Evolutionary conservation across 2,888 invertebrate species (phyloP).

Genomic region (Seladonia tumulorum): DNA sequence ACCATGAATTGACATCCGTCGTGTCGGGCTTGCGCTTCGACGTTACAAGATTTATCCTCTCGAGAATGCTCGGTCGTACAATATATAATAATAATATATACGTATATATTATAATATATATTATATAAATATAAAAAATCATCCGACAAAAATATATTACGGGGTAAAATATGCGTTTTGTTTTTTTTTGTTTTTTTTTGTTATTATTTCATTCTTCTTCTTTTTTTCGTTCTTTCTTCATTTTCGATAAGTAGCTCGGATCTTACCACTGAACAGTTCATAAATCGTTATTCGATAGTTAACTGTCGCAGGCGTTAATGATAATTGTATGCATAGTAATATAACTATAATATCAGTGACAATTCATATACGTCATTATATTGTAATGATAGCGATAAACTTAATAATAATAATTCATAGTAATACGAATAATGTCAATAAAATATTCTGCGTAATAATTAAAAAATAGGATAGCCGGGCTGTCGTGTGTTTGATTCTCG

Average conservation of each 20-base stretch:
- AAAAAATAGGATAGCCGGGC: slow-evolving; percentile 66
- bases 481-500: slow-evolving; percentile 66
- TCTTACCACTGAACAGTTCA: slow-evolving; percentile 53
- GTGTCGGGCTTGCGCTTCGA: slow-evolving; percentile 50
- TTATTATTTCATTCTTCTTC: not conserved
- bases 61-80: slow-evolving; percentile 60
- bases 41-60: slow-evolving; percentile 55
- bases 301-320: slow-evolving; percentile 63
- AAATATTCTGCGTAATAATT: slow-evolving; percentile 54
- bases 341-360: slow-evolving; percentile 65
- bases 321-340: slow-evolving; percentile 69
- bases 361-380: slow-evolving; percentile 57
- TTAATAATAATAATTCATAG: slow-evolving; percentile 60
- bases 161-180: slow-evolving; percentile 71
- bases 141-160: slow-evolving; percentile 70
- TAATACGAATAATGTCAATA: slow-evolving; percentile 60
- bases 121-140: slow-evolving; percentile 74
- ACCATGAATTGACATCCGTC: slow-evolving; percentile 59
- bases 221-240: not conserved
- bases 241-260: slow-evolving; percentile 63
- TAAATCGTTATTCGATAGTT: slow-evolving; percentile 53
- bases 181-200: too few relatives aligned
- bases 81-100: slow-evolving; percentile 43
- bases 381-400: slow-evolving; percentile 53
- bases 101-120: slow-evolving; percentile 33